Percentiles rank a stretch among this genome's conserved stretches.
Evolutionary conservation across 2,797 vertebrate genomes (phyloP).

Genomic region (Miichthys miiuy): DNA sequence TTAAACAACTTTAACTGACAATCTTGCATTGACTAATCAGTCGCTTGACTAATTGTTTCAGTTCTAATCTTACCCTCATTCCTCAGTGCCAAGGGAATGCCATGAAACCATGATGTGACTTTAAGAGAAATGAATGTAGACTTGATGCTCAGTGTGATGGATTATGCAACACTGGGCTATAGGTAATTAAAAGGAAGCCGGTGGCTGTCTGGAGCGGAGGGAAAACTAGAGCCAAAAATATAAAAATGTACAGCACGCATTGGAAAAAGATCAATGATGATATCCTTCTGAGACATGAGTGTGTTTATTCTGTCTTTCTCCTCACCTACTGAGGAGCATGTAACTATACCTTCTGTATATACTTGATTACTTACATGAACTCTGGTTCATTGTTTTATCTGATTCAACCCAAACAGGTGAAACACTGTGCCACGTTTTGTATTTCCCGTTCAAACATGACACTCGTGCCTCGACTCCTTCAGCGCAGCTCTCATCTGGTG

Average conservation of each 20-base stretch:
- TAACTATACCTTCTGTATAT: not conserved
- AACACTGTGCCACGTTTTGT: conserved; percentile 28
- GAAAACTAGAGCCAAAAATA: not conserved
- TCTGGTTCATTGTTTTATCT: not conserved
- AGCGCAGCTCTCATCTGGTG: conserved; percentile 54
- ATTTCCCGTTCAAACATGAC: conserved; percentile 52
- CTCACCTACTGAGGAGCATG: not conserved
- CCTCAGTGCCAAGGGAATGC: not conserved
- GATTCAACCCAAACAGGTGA: not conserved
- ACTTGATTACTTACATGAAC: not conserved
- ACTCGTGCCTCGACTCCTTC: conserved; percentile 47
- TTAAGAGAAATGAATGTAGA: not conserved
- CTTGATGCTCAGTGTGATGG: not conserved
- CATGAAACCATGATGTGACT: not conserved
- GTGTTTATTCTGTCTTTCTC: not conserved
- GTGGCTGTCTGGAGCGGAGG: not conserved
- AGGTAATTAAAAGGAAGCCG: not conserved
- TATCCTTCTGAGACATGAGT: not conserved
- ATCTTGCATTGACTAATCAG: not conserved
- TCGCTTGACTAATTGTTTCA: not conserved
- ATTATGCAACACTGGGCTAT: not conserved
- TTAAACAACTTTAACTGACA: not conserved
- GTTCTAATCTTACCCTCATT: not conserved
- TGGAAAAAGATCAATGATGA: conserved; percentile 1
- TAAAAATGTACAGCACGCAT: not conserved